A percentile compares a stretch with the other conserved stretches of the same genome.
Conservation (phyloP, 2,797 vertebrate species). For the Pseudopleuronectes americanus region DNA sequence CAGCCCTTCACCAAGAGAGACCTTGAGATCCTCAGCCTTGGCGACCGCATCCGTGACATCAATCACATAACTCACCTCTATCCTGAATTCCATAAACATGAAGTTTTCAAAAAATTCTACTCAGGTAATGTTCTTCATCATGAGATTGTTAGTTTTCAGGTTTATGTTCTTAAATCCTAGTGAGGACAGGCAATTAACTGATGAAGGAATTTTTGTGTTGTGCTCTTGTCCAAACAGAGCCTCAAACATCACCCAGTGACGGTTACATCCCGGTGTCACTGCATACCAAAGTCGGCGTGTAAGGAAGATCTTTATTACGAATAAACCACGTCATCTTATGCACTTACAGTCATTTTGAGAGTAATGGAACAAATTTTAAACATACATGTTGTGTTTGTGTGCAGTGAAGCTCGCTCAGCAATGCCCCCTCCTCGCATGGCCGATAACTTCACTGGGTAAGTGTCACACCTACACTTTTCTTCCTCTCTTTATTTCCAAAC, state of each 20-base stretch:
- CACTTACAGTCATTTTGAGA: not conserved
- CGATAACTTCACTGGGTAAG: slow-evolving; percentile 60
- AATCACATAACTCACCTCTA: slow-evolving; percentile 88
- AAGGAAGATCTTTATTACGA: slow-evolving; percentile 44
- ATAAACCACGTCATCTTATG: not conserved
- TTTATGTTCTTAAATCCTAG: not conserved
- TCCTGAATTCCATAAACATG: slow-evolving; percentile 87
- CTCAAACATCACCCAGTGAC: not conserved
- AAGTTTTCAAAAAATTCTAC: slow-evolving; percentile 91
- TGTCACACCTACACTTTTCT: slow-evolving; percentile 21
- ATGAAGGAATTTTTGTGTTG: not conserved
- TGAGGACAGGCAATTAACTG: not conserved
- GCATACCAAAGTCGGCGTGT: slow-evolving; percentile 74
- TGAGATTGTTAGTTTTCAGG: not conserved
- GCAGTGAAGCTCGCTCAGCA: slow-evolving; percentile 60
- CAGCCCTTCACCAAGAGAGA: slow-evolving; percentile 95
- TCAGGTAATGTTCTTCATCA: slow-evolving; percentile 82
- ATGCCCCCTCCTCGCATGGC: not conserved
- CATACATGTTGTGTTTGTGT: slow-evolving; percentile 1
- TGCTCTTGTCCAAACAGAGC: slow-evolving; percentile 56
- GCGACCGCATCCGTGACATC: slow-evolving; percentile 93
- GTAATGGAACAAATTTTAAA: not conserved
- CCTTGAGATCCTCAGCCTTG: slow-evolving; percentile 91
- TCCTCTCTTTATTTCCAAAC: not conserved
- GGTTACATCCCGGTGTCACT: slow-evolving; percentile 77